These are phyloP conservation scores for Oncorhynchus kisutch DNA, from an alignment of 2,113 vertebrate species.

Conservation along the genomic window DNA sequence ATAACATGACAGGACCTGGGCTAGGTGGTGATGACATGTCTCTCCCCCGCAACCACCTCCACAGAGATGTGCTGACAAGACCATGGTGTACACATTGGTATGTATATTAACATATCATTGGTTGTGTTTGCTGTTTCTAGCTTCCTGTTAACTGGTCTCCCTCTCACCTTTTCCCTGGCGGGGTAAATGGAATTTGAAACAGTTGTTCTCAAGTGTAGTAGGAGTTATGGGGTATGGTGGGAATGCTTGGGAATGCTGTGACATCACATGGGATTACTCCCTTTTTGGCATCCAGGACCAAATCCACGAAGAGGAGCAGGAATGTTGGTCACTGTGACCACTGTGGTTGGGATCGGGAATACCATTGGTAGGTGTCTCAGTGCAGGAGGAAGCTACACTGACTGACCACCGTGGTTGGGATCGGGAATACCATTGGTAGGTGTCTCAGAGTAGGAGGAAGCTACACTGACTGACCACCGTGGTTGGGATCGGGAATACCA, in stretches of 20 bases:
- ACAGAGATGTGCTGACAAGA: too few species aligned
- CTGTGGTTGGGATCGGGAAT: neutral
- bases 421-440: constrained; percentile 24
- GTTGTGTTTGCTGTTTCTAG: too few species aligned
- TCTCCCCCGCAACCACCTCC: neutral
- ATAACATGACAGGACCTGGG: constrained; percentile 19
- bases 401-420: neutral
- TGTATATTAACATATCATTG: too few species aligned
- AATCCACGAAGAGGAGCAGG: constrained; percentile 34
- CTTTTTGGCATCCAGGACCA: constrained; percentile 21
- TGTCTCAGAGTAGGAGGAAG: constrained; percentile 32
- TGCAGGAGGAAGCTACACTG: constrained; percentile 20
- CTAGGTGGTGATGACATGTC: constrained; percentile 12
- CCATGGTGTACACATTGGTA: too few species aligned
- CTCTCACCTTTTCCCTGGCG: constrained; percentile 9
- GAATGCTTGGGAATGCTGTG: constrained; percentile 25
- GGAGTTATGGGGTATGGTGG: constrained; percentile 9
- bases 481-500: neutral
- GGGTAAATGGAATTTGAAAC: constrained; percentile 42
- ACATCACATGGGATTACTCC: constrained; percentile 44
- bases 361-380: constrained; percentile 35
- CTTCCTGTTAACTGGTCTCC: neutral
- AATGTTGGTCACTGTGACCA: constrained; percentile 57
- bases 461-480: constrained; percentile 1
- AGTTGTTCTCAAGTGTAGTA: constrained; percentile 17